Evolutionary conservation across 2,888 invertebrate species (phyloP), one percentile per base, ranked within the genome.

Genomic region (Macrophya annulata): DNA sequence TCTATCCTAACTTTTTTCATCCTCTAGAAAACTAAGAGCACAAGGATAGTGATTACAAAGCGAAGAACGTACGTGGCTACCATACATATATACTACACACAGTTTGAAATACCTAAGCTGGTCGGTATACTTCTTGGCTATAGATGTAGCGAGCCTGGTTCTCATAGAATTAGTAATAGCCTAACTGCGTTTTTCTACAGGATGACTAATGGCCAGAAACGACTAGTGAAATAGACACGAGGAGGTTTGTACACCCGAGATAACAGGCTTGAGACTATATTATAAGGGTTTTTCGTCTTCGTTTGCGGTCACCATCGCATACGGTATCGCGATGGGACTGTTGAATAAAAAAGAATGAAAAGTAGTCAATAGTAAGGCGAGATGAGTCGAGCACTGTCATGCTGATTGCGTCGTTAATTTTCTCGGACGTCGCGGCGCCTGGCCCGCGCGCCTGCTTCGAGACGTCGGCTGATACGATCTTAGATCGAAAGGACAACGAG

Each of bases 391-490:
- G 83, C 83, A 83, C 68, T 83, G 83, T 83, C 83, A 83, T 83
- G 83, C 83, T 83, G 83, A 83, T 83, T 71, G 83, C 83, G 83
- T 83, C 83, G 83, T 83, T 83, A 83, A 83, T 83, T 83, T 83
- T 71, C 71, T 68, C 83, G 83, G 83, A 83, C 83, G 51, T 83
- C 17, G 37, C 37, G 68, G 68, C 68, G 68, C 31, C 68, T 1
- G 68, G 25, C 25, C 62, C 4, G 82, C 4, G 82, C 65, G 65
- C 48, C 82, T 45, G 62, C 65, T 68, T 71, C 68, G 21, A 59
- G 48, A 48, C 51, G 21, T 31, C 48, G 25, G 15, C 12, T 21
- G 87, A 87, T 86, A 87, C 77, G 83, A 87, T 86, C 86, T 86
- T 43, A 84, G 76, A 86, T 59, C 84, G 77, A 85, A 85, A 76